Conservation (phyloP, 2,113 vertebrate species). For the Brachyhypopomus occidentalis region DNA sequence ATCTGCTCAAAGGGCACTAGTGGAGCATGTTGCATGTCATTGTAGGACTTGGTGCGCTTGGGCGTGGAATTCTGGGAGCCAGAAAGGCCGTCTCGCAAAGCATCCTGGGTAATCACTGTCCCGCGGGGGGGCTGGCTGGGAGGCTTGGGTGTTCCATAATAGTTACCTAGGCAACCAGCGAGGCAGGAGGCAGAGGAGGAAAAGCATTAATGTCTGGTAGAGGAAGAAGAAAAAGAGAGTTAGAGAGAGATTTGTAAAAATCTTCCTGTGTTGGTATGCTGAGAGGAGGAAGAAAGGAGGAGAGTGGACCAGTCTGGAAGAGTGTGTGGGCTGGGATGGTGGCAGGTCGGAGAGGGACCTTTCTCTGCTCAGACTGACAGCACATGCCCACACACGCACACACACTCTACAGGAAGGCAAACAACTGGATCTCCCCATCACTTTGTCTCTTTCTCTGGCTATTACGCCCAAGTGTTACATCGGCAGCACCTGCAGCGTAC, state of each 20-base stretch:
- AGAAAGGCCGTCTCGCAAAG: slow-evolving; percentile 79
- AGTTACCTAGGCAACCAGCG: slow-evolving; percentile 96
- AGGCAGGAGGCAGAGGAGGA: slow-evolving; percentile 6
- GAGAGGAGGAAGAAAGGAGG: background rate
- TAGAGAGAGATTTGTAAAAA: background rate
- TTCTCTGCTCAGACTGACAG: slow-evolving; percentile 8
- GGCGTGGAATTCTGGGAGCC: slow-evolving; percentile 89
- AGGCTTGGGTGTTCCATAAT: slow-evolving; percentile 99
- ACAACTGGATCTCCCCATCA: background rate
- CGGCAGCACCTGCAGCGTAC: background rate
- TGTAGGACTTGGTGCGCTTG: slow-evolving; percentile 95
- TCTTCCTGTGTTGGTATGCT: background rate
- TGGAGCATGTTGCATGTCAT: slow-evolving; percentile 98
- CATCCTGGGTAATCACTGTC: slow-evolving; percentile 95
- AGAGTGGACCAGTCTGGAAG: slow-evolving; percentile 25
- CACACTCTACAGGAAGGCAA: background rate
- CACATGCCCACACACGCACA: background rate
- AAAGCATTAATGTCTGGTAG: slow-evolving; percentile 85
- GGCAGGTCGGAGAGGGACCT: background rate
- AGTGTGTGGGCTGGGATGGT: slow-evolving; percentile 28
- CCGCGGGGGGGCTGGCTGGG: slow-evolving; percentile 92
- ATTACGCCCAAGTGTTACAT: background rate
- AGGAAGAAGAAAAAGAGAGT: slow-evolving; percentile 15
- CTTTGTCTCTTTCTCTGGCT: background rate
- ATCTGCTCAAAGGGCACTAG: slow-evolving; percentile 88